Percentiles rank a stretch among this genome's conserved stretches.
Evolutionary conservation across 2,888 invertebrate species (phyloP).

Genomic region (Spicauda simplicius): DNA sequence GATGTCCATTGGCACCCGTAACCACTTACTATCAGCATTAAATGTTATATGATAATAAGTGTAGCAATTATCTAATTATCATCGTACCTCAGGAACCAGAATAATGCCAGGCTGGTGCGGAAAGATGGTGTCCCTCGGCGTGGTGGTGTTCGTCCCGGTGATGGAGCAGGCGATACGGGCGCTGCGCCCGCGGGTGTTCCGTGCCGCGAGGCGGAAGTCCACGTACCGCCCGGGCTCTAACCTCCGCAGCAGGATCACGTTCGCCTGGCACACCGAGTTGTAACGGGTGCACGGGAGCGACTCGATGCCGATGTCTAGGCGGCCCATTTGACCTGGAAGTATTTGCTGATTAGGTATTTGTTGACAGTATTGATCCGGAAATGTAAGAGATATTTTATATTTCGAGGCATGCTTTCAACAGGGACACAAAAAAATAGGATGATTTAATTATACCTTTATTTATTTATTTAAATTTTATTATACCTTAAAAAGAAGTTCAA

Average conservation of each 20-base stretch:
- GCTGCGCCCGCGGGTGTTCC: conserved; percentile 91
- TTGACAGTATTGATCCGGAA: too few relatives aligned
- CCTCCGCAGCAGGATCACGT: conserved; percentile 90
- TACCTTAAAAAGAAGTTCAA: too few relatives aligned
- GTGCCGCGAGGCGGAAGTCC: conserved; percentile 90
- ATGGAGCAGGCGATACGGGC: conserved; percentile 91
- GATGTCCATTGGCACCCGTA: too few relatives aligned
- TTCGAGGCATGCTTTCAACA: too few relatives aligned
- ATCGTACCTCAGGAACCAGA: conserved; percentile 88
- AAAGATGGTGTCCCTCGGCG: conserved; percentile 92
- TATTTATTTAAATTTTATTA: too few relatives aligned
- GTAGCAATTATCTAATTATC: too few relatives aligned
- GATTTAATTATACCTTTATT: too few relatives aligned
- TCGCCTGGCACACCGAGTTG: conserved; percentile 95
- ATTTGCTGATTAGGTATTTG: too few relatives aligned
- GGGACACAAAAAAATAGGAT: too few relatives aligned
- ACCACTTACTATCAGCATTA: too few relatives aligned
- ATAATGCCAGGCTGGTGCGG: conserved; percentile 92
- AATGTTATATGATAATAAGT: too few relatives aligned
- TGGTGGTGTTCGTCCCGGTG: conserved; percentile 93
- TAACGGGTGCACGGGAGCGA: conserved; percentile 93
- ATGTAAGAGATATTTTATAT: too few relatives aligned
- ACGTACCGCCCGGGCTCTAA: conserved; percentile 93
- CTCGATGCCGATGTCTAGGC: conserved; percentile 91
- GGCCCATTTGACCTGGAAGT: conserved; percentile 86